Percentiles rank a stretch among this genome's conserved stretches.
phyloP scores from a whole-genome alignment of 2,888 invertebrate species.

The Mesochorus sp. region DNA sequence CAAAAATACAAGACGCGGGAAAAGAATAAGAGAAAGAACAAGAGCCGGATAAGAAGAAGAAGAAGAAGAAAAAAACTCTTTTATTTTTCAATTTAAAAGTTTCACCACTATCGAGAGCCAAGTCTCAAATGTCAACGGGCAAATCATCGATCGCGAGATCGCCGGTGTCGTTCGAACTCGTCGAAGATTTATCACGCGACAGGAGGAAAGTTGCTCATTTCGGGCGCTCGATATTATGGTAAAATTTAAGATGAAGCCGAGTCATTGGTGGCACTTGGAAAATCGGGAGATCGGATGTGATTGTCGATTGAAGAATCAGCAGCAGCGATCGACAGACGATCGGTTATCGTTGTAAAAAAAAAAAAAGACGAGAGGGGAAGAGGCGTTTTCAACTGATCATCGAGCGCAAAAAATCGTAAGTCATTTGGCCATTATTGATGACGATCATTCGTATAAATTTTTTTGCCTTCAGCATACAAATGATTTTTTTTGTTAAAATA shows the following conservation, averaged over 20 bases:
- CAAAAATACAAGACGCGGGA: constrained; percentile 16
- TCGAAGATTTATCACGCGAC: constrained; percentile 45
- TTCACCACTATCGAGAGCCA: neutral
- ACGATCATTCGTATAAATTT: no score
- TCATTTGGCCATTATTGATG: no score
- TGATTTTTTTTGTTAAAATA: no score
- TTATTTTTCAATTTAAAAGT: neutral
- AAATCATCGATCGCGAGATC: constrained; percentile 13
- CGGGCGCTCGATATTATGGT: constrained; percentile 67
- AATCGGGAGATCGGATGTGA: constrained; percentile 23
- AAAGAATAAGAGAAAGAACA: neutral
- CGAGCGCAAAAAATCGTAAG: no score
- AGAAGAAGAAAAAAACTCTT: neutral
- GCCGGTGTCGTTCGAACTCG: neutral
- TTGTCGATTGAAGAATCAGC: constrained; percentile 22
- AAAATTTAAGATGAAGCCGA: constrained; percentile 74
- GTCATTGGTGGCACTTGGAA: constrained; percentile 25
- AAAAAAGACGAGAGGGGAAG: no score
- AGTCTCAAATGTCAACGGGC: constrained; percentile 24
- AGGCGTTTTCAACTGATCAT: no score
- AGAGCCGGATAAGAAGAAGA: no score
- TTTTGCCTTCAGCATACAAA: no score
- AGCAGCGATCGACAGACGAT: constrained; percentile 17
- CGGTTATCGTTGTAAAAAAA: constrained; percentile 4
- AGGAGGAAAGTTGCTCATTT: constrained; percentile 65